Evolutionary conservation across 2,797 vertebrate species (phyloP).

Genomic region (Falco rusticolus): DNA sequence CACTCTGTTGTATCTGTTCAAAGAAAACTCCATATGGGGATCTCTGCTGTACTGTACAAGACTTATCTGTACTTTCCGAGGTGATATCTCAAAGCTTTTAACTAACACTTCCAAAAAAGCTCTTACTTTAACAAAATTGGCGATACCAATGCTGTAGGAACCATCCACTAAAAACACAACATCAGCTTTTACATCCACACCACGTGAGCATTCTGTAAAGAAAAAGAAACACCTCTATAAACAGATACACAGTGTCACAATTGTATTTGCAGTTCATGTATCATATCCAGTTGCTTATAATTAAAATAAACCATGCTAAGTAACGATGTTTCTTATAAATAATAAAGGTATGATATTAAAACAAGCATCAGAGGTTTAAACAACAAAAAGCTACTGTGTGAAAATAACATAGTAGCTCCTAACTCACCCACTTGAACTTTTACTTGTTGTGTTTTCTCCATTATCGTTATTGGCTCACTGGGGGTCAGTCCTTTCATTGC

Average conservation of each 20-base stretch:
- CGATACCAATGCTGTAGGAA: constrained; percentile 96
- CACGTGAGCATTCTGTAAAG: constrained; percentile 91
- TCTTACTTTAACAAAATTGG: constrained; percentile 96
- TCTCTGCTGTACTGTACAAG: constrained; percentile 98
- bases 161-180: constrained; percentile 97
- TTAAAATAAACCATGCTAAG: background rate
- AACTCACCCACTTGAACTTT: constrained; percentile 90
- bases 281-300: background rate
- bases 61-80: constrained; percentile 92
- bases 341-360: background rate
- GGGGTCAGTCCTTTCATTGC: constrained; percentile 87
- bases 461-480: constrained; percentile 83
- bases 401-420: background rate
- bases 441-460: constrained; percentile 90
- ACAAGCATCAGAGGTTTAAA: background rate
- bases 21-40: constrained; percentile 92
- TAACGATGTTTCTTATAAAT: background rate
- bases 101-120: constrained; percentile 95
- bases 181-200: constrained; percentile 93
- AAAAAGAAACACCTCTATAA: constrained; percentile 41
- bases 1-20: constrained; percentile 88
- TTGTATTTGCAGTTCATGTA: background rate
- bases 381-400: background rate
- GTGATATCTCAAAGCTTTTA: constrained; percentile 93
- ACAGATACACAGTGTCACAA: background rate